phyloP scores from a whole-genome alignment of 2,888 invertebrate genomes.

The Blastobasis adustella region DNA sequence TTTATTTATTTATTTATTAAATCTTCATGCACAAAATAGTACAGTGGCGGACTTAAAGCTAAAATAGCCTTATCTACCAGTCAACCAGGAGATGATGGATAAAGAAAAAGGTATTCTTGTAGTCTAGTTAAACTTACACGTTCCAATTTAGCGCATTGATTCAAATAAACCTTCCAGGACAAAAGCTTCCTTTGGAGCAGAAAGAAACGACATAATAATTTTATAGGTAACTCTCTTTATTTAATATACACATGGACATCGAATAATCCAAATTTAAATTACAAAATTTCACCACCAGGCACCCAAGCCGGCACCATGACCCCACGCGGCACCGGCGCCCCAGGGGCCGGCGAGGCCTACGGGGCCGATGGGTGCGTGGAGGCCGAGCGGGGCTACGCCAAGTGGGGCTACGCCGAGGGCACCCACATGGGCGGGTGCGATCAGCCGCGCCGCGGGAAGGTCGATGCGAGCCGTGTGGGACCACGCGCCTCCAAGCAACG shows the following conservation, averaged over 20 bases:
- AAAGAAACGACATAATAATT: background rate
- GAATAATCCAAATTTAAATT: conserved; percentile 25
- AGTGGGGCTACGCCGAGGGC: conserved; percentile 24
- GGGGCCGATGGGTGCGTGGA: conserved; percentile 18
- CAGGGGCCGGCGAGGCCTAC: conserved; percentile 21
- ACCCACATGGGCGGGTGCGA: conserved; percentile 29
- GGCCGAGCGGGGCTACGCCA: conserved; percentile 10
- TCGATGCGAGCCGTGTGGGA: conserved; percentile 37
- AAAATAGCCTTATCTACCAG: no score
- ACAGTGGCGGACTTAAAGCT: no score
- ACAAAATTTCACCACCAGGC: conserved; percentile 38
- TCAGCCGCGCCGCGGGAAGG: conserved; percentile 29
- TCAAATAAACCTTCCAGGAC: no score
- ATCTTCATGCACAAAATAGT: no score
- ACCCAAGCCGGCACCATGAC: conserved; percentile 17
- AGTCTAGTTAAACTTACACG: no score
- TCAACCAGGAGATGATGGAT: no score
- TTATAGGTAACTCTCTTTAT: conserved; percentile 62
- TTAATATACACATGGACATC: conserved; percentile 35
- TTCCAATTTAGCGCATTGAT: no score
- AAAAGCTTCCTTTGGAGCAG: background rate
- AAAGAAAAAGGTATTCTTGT: no score
- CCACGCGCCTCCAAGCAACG: conserved; percentile 34
- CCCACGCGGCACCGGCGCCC: conserved; percentile 17
- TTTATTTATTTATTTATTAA: no score